Conservation (phyloP, 53 echinoderm and acorn worm genomes). For the Echinarachnius parma region DNA sequence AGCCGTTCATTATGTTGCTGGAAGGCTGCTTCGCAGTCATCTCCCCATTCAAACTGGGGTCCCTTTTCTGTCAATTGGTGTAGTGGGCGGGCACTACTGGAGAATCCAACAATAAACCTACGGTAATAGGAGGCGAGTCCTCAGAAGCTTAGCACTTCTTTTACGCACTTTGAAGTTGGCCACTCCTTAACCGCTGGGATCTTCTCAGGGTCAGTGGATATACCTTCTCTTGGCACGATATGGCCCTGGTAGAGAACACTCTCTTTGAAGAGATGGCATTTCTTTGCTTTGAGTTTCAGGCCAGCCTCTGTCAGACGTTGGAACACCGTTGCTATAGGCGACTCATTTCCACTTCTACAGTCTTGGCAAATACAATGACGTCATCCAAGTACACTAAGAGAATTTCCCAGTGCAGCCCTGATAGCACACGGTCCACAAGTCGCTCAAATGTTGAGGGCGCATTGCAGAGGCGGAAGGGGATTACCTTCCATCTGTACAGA, state of each 20-base stretch:
- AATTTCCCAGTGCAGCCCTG: conserved; percentile 1
- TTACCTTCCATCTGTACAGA: conserved; percentile 15
- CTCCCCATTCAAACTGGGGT: conserved; percentile 29
- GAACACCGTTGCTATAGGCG: conserved; percentile 15
- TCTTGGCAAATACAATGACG: conserved; percentile 20
- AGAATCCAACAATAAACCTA: conserved; percentile 29
- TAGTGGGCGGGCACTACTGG: conserved; percentile 30
- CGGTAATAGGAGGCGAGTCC: conserved; percentile 50
- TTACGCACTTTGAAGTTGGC: conserved; percentile 28
- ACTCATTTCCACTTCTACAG: conserved; percentile 19
- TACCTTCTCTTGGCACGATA: conserved; percentile 31
- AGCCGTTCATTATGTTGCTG: conserved; percentile 20
- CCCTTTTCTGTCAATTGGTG: conserved; percentile 39
- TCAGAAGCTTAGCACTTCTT: conserved; percentile 45
- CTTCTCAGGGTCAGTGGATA: conserved; percentile 39
- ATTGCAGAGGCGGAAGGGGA: too few species aligned
- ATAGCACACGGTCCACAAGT: conserved; percentile 6
- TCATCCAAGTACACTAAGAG: conserved; percentile 21
- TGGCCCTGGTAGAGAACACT: conserved; percentile 36
- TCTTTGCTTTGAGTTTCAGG: conserved; percentile 36
- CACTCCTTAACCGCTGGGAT: conserved; percentile 13
- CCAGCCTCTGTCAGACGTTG: conserved; percentile 10
- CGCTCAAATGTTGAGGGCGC: conserved; percentile 20
- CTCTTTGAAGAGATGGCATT: conserved; percentile 36
- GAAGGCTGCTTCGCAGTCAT: conserved; percentile 31